These are phyloP conservation scores for Dryococelus australis DNA, from an alignment of 2,888 invertebrate species.

Conservation along the genomic window DNA sequence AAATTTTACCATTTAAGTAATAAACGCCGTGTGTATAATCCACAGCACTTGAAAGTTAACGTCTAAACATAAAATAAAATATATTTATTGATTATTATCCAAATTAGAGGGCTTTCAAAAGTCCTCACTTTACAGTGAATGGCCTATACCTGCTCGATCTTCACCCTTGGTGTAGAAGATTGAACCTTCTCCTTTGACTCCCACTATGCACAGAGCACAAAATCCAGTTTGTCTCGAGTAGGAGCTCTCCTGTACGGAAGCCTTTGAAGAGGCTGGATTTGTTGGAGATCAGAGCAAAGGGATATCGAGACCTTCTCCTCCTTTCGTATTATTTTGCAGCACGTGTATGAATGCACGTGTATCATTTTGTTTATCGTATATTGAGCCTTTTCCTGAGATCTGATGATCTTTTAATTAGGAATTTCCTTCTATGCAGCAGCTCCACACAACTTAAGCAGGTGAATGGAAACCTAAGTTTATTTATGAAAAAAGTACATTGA, in stretches of 20 bases:
- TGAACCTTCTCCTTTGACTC: not conserved
- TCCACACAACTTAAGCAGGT: not conserved
- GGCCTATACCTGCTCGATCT: not conserved
- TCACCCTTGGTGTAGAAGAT: not conserved
- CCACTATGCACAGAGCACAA: conserved; percentile 13
- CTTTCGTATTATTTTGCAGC: not conserved
- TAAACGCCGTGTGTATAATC: too few species aligned
- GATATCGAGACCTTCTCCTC: not conserved
- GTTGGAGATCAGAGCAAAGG: not conserved
- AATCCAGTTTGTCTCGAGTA: not conserved
- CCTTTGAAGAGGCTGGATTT: conserved; percentile 12
- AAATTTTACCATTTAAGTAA: too few species aligned
- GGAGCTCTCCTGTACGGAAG: not conserved
- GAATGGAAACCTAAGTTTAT: not conserved
- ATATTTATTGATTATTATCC: too few species aligned
- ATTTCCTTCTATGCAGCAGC: not conserved
- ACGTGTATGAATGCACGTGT: not conserved
- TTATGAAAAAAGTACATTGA: not conserved
- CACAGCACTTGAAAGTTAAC: too few species aligned
- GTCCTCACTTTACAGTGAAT: too few species aligned
- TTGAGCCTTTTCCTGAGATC: not conserved
- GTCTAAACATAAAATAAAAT: too few species aligned
- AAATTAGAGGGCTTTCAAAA: too few species aligned
- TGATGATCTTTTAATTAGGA: not conserved
- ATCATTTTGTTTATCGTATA: not conserved